These are phyloP conservation scores for Polydrusus tereticollis DNA, from an alignment of 2,888 invertebrate species.

Conservation along the genomic window DNA sequence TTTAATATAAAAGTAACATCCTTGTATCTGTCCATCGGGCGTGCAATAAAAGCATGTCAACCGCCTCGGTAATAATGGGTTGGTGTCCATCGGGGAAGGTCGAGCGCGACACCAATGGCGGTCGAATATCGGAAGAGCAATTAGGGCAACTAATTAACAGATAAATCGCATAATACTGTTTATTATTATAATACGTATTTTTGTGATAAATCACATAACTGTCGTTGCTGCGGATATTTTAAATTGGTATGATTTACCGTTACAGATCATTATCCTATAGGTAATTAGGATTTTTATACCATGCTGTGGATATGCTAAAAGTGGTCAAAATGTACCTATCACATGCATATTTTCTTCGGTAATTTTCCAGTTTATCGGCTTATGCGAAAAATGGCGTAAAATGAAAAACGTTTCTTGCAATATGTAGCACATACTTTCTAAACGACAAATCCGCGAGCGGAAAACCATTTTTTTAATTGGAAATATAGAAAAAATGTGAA, in stretches of 20 bases:
- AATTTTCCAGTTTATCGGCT: too few relatives aligned
- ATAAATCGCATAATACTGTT: neutral
- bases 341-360: too few relatives aligned
- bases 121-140: slow-evolving; percentile 10
- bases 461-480: too few relatives aligned
- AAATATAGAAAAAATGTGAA: too few relatives aligned
- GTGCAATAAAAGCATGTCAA: slow-evolving; percentile 28
- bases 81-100: slow-evolving; percentile 8
- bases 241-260: slow-evolving; percentile 8
- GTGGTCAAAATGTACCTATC: too few relatives aligned
- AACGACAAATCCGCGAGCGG: too few relatives aligned
- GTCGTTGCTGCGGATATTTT: slow-evolving; percentile 10
- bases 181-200: slow-evolving; percentile 15
- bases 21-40: slow-evolving; percentile 27
- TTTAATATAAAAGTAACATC: slow-evolving; percentile 10
- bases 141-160: slow-evolving; percentile 6
- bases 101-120: slow-evolving; percentile 15
- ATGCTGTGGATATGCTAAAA: too few relatives aligned
- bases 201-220: slow-evolving; percentile 2
- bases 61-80: slow-evolving; percentile 27
- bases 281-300: neutral
- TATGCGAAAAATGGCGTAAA: too few relatives aligned
- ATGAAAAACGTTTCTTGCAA: too few relatives aligned
- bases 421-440: too few relatives aligned
- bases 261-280: neutral